Percentiles rank a stretch among this genome's conserved stretches.
These are phyloP conservation scores for Chrysina gloriosa DNA, from an alignment of 2,888 invertebrate genomes.

Conservation along the genomic window DNA sequence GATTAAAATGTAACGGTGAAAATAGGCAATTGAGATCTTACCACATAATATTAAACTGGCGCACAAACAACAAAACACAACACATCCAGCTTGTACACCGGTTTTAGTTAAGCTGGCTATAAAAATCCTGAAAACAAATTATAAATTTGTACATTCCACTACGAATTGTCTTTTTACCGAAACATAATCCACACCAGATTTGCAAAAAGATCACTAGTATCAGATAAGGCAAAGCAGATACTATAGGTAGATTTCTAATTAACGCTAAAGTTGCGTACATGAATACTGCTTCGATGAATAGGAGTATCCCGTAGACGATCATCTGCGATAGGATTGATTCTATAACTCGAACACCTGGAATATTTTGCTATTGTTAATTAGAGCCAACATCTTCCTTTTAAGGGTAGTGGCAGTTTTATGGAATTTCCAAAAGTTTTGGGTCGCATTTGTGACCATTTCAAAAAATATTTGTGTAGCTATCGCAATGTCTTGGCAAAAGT, in stretches of 20 bases:
- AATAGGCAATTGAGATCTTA: slow-evolving; percentile 13
- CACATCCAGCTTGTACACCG: slow-evolving; percentile 40
- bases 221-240: slow-evolving; percentile 33
- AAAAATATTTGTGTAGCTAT: too few species aligned
- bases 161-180: slow-evolving; percentile 40
- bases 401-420: too few species aligned
- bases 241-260: slow-evolving; percentile 39
- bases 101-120: slow-evolving; percentile 39
- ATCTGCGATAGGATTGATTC: slow-evolving; percentile 46
- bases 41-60: slow-evolving; percentile 45
- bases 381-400: too few species aligned
- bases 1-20: background rate
- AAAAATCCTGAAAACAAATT: slow-evolving; percentile 41
- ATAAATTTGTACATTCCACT: background rate
- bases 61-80: slow-evolving; percentile 41
- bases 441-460: too few species aligned
- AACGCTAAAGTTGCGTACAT: slow-evolving; percentile 40
- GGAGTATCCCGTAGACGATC: slow-evolving; percentile 43
- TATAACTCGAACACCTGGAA: slow-evolving; percentile 42
- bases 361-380: background rate
- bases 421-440: too few species aligned
- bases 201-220: slow-evolving; percentile 40
- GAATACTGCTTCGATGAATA: slow-evolving; percentile 42
- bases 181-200: slow-evolving; percentile 47
- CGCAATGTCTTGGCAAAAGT: too few species aligned